Evolutionary conservation across 2,888 invertebrate species (phyloP).

Genomic region (Drosophila fulvimacula): DNA sequence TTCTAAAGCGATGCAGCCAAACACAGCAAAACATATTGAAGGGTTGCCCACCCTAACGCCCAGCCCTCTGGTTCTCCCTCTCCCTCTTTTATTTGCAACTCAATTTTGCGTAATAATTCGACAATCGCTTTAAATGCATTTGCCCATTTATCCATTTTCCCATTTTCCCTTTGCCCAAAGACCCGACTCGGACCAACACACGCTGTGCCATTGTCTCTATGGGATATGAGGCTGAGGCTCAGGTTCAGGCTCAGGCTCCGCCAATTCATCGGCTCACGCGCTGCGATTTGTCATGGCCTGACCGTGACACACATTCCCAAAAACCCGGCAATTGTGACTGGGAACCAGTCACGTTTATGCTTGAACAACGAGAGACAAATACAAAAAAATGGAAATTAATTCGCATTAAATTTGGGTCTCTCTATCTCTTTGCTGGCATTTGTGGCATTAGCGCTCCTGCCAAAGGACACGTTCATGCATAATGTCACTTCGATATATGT

Average conservation of each 20-base stretch:
- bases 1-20: slow-evolving; percentile 29
- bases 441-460: slow-evolving; percentile 68
- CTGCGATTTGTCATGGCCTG: slow-evolving; percentile 70
- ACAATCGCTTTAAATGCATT: slow-evolving; percentile 65
- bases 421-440: slow-evolving; percentile 21
- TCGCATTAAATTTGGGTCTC: slow-evolving; percentile 67
- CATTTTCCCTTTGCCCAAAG: slow-evolving; percentile 26
- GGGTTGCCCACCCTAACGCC: slow-evolving; percentile 19
- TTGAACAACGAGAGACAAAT: not conserved
- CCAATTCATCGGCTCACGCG: slow-evolving; percentile 69
- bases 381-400: slow-evolving; percentile 61
- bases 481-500: slow-evolving; percentile 21
- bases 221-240: slow-evolving; percentile 25
- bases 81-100: not conserved
- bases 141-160: slow-evolving; percentile 39
- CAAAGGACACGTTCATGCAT: slow-evolving; percentile 73
- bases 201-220: slow-evolving; percentile 20
- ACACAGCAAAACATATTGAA: not conserved
- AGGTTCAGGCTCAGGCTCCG: slow-evolving; percentile 2
- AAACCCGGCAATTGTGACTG: slow-evolving; percentile 30
- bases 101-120: slow-evolving; percentile 74
- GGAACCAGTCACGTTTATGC: slow-evolving; percentile 55
- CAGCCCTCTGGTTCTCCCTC: not conserved
- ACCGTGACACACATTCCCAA: slow-evolving; percentile 68
- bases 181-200: slow-evolving; percentile 30